Base-by-base conservation (phyloP, 1,140 invertebrate genomes). In the Musca domestica region DNA sequence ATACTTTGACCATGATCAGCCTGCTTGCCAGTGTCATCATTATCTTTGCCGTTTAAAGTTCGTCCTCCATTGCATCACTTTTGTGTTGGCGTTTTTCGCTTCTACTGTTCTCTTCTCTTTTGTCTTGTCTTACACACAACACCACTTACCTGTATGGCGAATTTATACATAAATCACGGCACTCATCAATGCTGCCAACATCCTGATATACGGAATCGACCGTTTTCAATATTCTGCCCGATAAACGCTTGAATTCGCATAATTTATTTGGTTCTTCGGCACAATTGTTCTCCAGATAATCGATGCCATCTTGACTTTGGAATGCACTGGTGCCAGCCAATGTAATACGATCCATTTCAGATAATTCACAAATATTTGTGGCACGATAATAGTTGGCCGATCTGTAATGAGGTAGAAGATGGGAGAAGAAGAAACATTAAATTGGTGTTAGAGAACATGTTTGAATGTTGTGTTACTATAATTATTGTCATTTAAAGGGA, bases 181-280 rank as follows among this genome's bases (percentile, higher is more conserved):
- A 94, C 83, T 94, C 94, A 68, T 94, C 92, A 61, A 93, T 85
- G 3, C 90, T 93, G 69, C 89, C 90, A 1, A 95, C 90, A 74
- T 95, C 93, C 84, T 95, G 92, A 76, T 94, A 95, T 6, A 96
- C 94, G 3, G 93, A 94, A 75, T 97, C 95, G 2, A 96, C 95
- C 0, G 95, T 96, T 83, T 97, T 96, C 30, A 96, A 83, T 71
- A 96, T 96, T 67, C 92, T 87, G 0, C 93, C 93, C 27, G 87
- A 88, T 72, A 95, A 85, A 73, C 94, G 93, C 78, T 95, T 94
- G 83, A 96, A 96, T 78, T 96, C 94, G 83, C 95, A 97, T 49
- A 96, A 83, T 82, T 94, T 94, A 15, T 92, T 91, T 2, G 93
- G 93, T 77, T 95, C 92, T 71, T 94, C 91, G 10, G 94, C 91